These are phyloP conservation scores for Euglossa dilemma DNA, from an alignment of 1,140 invertebrate species.

Conservation along the genomic window DNA sequence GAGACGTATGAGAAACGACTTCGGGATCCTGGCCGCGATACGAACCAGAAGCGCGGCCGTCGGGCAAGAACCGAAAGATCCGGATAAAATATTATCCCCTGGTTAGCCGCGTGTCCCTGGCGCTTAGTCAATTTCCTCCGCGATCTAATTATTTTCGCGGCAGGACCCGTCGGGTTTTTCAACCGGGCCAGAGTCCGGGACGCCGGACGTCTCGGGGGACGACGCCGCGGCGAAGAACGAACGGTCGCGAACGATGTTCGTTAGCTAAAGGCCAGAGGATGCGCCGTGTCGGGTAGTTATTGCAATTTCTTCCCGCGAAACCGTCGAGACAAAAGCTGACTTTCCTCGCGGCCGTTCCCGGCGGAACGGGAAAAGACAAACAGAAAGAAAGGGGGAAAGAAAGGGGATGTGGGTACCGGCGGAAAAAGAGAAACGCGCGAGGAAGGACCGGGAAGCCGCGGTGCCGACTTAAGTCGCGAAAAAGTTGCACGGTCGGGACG, in stretches of 20 bases:
- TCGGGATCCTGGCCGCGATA: slow-evolving; percentile 32
- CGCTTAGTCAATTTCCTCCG: slow-evolving; percentile 5
- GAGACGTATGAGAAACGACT: slow-evolving; percentile 48
- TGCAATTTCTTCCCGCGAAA: background rate
- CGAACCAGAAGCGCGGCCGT: slow-evolving; percentile 5
- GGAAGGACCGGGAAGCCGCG: slow-evolving; percentile 31
- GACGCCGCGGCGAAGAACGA: too few species aligned
- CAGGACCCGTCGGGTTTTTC: background rate
- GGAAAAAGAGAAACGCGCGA: slow-evolving; percentile 16
- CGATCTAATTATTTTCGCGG: slow-evolving; percentile 25
- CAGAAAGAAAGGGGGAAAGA: background rate
- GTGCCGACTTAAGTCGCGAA: background rate
- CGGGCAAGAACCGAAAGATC: slow-evolving; percentile 15
- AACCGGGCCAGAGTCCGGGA: background rate
- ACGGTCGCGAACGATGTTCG: background rate
- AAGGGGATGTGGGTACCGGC: too few species aligned
- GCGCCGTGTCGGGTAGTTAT: slow-evolving; percentile 14
- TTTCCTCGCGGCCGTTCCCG: background rate
- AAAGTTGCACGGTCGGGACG: slow-evolving; percentile 1
- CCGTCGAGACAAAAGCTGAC: slow-evolving; percentile 11
- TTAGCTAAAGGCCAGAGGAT: background rate
- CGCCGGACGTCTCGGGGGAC: too few species aligned
- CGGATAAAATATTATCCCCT: slow-evolving; percentile 22
- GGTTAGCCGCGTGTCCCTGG: background rate
- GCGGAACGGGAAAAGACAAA: background rate